These are phyloP conservation scores for Platycercus adscitus DNA, from an alignment of 2,113 vertebrate genomes.

Conservation along the genomic window DNA sequence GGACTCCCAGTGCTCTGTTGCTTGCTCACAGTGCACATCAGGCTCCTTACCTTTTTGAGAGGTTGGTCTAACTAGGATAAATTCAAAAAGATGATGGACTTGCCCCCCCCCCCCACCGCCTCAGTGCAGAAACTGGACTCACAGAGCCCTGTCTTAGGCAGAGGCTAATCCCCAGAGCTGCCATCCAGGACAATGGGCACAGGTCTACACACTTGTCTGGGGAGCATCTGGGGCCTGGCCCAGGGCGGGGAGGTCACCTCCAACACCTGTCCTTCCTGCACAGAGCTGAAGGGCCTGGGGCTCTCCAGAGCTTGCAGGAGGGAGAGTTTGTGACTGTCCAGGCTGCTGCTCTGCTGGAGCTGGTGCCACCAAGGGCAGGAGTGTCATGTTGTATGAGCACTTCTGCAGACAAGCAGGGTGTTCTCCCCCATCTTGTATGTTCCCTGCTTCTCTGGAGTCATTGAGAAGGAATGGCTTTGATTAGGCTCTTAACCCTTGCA, in stretches of 20 bases:
- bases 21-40: background rate
- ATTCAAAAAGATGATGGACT: background rate
- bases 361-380: background rate
- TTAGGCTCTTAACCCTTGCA: background rate
- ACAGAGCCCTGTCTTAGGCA: background rate
- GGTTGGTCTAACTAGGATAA: background rate
- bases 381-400: fast-evolving
- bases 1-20: background rate
- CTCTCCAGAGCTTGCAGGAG: background rate
- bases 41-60: background rate
- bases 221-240: background rate
- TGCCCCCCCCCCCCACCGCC: background rate
- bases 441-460: background rate
- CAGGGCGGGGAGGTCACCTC: background rate
- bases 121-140: background rate
- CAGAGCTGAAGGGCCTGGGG: background rate
- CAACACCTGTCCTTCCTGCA: background rate
- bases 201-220: too few relatives aligned
- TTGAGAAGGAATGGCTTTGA: background rate
- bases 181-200: background rate
- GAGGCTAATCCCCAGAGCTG: background rate
- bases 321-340: background rate
- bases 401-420: background rate
- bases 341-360: background rate
- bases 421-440: background rate